Evolutionary conservation across 2,113 vertebrate species (phyloP).

Genomic region (Muntiacus muntjak): DNA sequence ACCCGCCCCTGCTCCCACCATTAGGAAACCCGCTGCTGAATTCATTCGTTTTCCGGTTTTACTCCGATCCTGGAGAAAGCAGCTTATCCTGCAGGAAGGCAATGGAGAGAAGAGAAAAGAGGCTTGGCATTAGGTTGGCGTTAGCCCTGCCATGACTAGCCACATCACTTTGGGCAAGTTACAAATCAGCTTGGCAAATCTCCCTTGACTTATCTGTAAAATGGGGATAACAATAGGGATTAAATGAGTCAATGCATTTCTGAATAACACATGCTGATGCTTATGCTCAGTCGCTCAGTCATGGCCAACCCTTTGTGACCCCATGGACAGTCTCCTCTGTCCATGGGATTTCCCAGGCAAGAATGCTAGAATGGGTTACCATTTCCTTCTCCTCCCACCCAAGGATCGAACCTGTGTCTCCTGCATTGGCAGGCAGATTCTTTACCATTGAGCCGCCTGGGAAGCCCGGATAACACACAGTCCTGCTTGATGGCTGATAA

Average conservation of each 20-base stretch:
- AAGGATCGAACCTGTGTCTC: not conserved
- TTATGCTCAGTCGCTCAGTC: not conserved
- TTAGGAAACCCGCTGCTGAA: not conserved
- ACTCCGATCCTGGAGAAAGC: constrained; percentile 8
- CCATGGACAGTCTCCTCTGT: not conserved
- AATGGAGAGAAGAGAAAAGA: not conserved
- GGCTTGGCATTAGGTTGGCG: fast-evolving
- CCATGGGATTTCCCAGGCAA: not conserved
- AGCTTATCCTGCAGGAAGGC: not conserved
- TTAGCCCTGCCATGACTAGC: not conserved
- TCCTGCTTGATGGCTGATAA: not conserved
- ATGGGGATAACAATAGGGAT: not conserved
- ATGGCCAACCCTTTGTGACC: not conserved
- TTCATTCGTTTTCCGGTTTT: not conserved
- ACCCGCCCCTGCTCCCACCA: not conserved
- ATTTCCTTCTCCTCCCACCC: not conserved
- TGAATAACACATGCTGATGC: not conserved
- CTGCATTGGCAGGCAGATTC: not conserved
- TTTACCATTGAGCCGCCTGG: not conserved
- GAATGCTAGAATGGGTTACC: not conserved
- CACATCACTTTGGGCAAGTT: not conserved
- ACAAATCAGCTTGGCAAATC: not conserved
- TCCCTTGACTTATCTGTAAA: not conserved
- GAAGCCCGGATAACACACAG: not conserved
- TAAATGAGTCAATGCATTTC: not conserved